These are phyloP conservation scores for Phyllostomus hastatus DNA, from an alignment of 2,113 vertebrate genomes.

Conservation along the genomic window DNA sequence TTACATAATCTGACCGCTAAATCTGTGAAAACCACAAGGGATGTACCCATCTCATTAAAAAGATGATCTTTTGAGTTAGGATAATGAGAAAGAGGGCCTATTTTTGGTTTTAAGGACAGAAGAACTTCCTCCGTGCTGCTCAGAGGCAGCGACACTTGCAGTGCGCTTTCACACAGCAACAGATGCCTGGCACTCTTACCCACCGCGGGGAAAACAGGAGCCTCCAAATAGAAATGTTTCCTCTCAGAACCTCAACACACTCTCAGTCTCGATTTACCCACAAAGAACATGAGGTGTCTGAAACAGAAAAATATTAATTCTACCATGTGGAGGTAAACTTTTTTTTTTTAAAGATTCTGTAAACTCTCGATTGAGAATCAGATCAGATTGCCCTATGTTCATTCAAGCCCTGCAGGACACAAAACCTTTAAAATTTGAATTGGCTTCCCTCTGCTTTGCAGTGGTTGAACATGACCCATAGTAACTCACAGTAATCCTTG, in stretches of 20 bases:
- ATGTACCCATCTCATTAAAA: slow-evolving; percentile 55
- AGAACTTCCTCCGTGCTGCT: slow-evolving; percentile 45
- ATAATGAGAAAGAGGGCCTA: slow-evolving; percentile 58
- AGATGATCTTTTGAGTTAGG: slow-evolving; percentile 12
- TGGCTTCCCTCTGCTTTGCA: background rate
- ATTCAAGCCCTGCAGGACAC: background rate
- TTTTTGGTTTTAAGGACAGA: slow-evolving; percentile 51
- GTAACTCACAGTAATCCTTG: background rate
- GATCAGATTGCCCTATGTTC: background rate
- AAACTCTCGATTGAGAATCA: background rate
- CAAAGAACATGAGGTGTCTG: slow-evolving; percentile 6
- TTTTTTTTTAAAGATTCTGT: background rate
- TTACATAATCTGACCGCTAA: slow-evolving; percentile 49
- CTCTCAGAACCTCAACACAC: background rate
- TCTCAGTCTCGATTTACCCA: background rate
- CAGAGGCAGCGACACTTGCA: background rate
- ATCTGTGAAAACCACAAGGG: slow-evolving; percentile 53
- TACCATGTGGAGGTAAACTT: background rate
- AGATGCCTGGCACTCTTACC: background rate
- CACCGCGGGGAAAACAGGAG: background rate
- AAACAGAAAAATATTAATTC: slow-evolving; percentile 19
- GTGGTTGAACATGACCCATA: background rate
- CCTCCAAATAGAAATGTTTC: background rate
- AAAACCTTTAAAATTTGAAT: background rate
- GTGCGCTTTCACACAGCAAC: background rate